These are phyloP conservation scores for Procavia capensis DNA, from an alignment of 2,113 vertebrate genomes.

Conservation along the genomic window DNA sequence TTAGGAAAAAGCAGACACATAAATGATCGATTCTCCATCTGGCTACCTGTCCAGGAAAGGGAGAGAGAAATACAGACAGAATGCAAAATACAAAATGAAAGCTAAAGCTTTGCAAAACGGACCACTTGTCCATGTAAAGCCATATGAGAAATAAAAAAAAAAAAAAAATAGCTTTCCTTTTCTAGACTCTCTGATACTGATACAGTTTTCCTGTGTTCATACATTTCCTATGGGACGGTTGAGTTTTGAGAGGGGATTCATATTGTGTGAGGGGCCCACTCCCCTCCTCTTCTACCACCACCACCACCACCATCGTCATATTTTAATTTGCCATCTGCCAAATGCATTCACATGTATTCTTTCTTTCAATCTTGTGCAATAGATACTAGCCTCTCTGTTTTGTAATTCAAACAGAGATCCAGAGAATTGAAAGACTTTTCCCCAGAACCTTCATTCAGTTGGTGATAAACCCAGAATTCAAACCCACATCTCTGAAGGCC, in stretches of 20 bases:
- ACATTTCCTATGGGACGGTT: neutral
- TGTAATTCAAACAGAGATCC: neutral
- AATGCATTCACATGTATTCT: neutral
- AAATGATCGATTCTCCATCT: conserved; percentile 66
- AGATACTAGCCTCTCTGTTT: neutral
- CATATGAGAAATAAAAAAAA: neutral
- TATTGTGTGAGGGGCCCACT: neutral
- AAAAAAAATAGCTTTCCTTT: no score
- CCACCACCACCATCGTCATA: rapidly evolving
- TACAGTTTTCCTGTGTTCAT: neutral
- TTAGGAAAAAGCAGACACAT: conserved; percentile 61
- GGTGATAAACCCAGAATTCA: conserved; percentile 10
- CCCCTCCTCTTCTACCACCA: neutral
- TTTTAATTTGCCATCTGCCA: conserved; percentile 15
- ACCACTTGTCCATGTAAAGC: neutral
- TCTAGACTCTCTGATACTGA: neutral
- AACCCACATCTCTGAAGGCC: neutral
- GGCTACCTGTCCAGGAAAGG: conserved; percentile 68
- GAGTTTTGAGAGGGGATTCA: neutral
- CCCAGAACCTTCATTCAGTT: conserved; percentile 16
- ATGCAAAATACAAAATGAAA: conserved; percentile 57
- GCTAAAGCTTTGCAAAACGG: conserved; percentile 51
- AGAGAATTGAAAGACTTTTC: neutral
- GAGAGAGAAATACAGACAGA: conserved; percentile 43
- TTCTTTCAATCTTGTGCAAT: neutral